Percentiles rank a stretch among this genome's conserved stretches.
Evolutionary conservation across 2,888 invertebrate genomes (phyloP).

Genomic region (Schrankia costaestrigalis): DNA sequence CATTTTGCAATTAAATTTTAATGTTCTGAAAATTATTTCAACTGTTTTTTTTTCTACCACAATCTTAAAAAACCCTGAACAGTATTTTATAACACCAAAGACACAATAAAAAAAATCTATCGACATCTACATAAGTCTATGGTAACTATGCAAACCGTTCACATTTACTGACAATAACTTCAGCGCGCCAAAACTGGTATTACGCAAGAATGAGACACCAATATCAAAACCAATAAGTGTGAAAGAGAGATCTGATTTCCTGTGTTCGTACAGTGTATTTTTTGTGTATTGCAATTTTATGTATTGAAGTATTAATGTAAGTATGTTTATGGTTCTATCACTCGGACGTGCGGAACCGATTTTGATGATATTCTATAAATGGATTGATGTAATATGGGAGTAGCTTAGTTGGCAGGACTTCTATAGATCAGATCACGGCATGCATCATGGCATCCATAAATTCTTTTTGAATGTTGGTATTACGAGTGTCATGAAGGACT

Average conservation of each 20-base stretch:
- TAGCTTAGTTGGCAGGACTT: no score
- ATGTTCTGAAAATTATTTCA: not conserved
- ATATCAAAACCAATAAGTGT: constrained; percentile 17
- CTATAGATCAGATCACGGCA: no score
- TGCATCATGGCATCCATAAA: no score
- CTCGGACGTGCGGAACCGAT: constrained; percentile 31
- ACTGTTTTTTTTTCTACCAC: not conserved
- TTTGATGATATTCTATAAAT: constrained; percentile 13
- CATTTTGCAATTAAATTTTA: no score
- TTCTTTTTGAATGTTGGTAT: no score
- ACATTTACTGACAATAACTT: constrained; percentile 46
- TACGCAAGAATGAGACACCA: constrained; percentile 35
- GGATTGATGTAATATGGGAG: no score
- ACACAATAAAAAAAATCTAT: constrained; percentile 11
- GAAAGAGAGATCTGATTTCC: constrained; percentile 39
- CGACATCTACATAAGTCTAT: constrained; percentile 19
- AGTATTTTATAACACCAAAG: no score
- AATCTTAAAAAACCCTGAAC: not conserved
- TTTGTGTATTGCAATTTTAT: constrained; percentile 44
- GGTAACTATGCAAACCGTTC: constrained; percentile 32
- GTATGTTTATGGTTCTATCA: constrained; percentile 26
- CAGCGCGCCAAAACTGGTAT: constrained; percentile 57
- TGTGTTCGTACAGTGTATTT: constrained; percentile 43
- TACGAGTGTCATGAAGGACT: no score
- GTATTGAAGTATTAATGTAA: constrained; percentile 32